A percentile compares a stretch with the other conserved stretches of the same genome.
Evolutionary conservation across 2,113 vertebrate genomes (phyloP).

Genomic region (Clarias magur): DNA sequence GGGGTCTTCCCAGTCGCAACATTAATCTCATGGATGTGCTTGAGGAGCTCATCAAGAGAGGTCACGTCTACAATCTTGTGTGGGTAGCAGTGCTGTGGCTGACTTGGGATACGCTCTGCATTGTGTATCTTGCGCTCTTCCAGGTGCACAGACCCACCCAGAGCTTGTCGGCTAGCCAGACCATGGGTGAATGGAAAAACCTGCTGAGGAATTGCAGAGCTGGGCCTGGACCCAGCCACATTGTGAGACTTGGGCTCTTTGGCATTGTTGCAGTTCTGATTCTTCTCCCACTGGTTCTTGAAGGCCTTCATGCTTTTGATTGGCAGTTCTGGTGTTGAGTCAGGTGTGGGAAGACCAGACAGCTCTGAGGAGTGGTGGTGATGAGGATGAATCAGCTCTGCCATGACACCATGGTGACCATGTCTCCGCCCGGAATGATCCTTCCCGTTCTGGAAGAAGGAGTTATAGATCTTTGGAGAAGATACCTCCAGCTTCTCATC

Average conservation of each 20-base stretch:
- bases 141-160: constrained; percentile 63
- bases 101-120: constrained; percentile 73
- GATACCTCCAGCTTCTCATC: constrained; percentile 77
- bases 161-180: constrained; percentile 68
- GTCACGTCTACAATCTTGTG: constrained; percentile 87
- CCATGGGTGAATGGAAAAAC: constrained; percentile 74
- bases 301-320: constrained; percentile 83
- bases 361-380: constrained; percentile 80
- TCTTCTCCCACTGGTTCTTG: constrained; percentile 86
- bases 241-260: constrained; percentile 72
- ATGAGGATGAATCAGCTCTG: constrained; percentile 72
- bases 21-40: constrained; percentile 81
- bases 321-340: constrained; percentile 86
- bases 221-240: constrained; percentile 66
- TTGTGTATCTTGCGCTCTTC: constrained; percentile 82
- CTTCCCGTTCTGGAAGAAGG: constrained; percentile 78
- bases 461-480: constrained; percentile 81
- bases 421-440: constrained; percentile 70
- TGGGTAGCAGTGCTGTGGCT: constrained; percentile 71
- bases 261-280: constrained; percentile 87
- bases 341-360: constrained; percentile 85
- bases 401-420: constrained; percentile 68
- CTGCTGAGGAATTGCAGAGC: constrained; percentile 70
- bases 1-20: constrained; percentile 65
- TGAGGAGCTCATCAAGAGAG: constrained; percentile 84